phyloP scores from a whole-genome alignment of 2,888 invertebrate genomes.

The Parnassius smintheus region DNA sequence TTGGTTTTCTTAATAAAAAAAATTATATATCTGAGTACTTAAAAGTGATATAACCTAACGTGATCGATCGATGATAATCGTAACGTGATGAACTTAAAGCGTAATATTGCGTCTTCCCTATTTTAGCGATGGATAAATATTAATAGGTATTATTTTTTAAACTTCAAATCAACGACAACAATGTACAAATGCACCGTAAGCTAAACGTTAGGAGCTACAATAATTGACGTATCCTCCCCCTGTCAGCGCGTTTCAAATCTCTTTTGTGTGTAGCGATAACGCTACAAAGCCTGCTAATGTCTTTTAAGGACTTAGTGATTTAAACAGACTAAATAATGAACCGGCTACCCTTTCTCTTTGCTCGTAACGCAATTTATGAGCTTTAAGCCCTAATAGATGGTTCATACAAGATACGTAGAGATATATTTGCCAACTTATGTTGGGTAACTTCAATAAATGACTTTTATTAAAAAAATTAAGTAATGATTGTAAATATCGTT shows the following conservation, averaged over 20 bases:
- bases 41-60: too few relatives aligned
- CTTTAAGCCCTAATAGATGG: slow-evolving; percentile 55
- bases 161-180: slow-evolving; percentile 5
- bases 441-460: too few relatives aligned
- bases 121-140: not conserved
- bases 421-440: not conserved
- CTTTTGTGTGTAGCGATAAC: slow-evolving; percentile 78
- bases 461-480: too few relatives aligned
- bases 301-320: slow-evolving; percentile 81
- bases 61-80: too few relatives aligned
- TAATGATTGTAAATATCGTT: not conserved
- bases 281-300: slow-evolving; percentile 79
- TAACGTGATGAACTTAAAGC: too few relatives aligned
- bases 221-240: slow-evolving; percentile 58
- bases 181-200: slow-evolving; percentile 40
- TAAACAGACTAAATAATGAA: slow-evolving; percentile 81
- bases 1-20: too few relatives aligned
- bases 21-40: too few relatives aligned
- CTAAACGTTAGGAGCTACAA: slow-evolving; percentile 60
- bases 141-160: not conserved
- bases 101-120: not conserved
- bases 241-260: slow-evolving; percentile 61
- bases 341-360: slow-evolving; percentile 66
- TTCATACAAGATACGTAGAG: slow-evolving; percentile 13
- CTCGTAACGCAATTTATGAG: slow-evolving; percentile 63